These are phyloP conservation scores for Solenopsis fugax DNA, from an alignment of 1,140 invertebrate genomes.

Conservation along the genomic window DNA sequence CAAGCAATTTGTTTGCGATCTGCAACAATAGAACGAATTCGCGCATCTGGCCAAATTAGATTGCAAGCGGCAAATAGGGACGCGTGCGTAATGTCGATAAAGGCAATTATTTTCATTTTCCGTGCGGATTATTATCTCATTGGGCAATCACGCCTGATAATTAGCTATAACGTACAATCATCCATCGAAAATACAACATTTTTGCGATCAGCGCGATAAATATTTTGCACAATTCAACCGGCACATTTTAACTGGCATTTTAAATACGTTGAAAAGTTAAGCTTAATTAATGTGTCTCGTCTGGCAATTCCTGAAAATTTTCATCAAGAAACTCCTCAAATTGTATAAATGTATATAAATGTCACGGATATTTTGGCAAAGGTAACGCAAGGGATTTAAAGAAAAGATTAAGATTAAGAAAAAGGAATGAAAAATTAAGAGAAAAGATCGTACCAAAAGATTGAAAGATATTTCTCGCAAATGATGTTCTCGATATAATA, in stretches of 20 bases:
- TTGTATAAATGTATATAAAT: conserved; percentile 46
- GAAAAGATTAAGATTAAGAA: too few relatives aligned
- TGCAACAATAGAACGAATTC: conserved; percentile 59
- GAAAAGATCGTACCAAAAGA: not conserved
- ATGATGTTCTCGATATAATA: not conserved
- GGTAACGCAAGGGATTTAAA: not conserved
- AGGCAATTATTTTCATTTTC: conserved; percentile 64
- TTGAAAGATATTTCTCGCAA: not conserved
- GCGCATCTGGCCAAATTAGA: conserved; percentile 61
- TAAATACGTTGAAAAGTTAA: conserved; percentile 8
- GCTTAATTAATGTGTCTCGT: conserved; percentile 18
- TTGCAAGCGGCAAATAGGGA: conserved; percentile 49
- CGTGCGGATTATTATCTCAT: conserved; percentile 58
- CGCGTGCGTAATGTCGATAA: conserved; percentile 53
- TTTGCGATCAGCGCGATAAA: conserved; percentile 24
- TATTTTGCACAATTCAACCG: conserved; percentile 30
- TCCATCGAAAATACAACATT: conserved; percentile 18
- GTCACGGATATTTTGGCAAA: not conserved
- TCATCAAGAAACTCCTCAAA: not conserved
- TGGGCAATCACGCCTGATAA: conserved; percentile 50
- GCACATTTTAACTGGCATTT: not conserved
- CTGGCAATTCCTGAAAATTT: conserved; percentile 20
- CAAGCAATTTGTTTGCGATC: conserved; percentile 61
- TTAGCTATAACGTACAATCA: conserved; percentile 40
- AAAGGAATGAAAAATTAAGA: too few relatives aligned